A percentile compares a stretch with the other conserved stretches of the same genome.
These are phyloP conservation scores for Hyles vespertilio DNA, from an alignment of 1,140 invertebrate species.

Conservation along the genomic window DNA sequence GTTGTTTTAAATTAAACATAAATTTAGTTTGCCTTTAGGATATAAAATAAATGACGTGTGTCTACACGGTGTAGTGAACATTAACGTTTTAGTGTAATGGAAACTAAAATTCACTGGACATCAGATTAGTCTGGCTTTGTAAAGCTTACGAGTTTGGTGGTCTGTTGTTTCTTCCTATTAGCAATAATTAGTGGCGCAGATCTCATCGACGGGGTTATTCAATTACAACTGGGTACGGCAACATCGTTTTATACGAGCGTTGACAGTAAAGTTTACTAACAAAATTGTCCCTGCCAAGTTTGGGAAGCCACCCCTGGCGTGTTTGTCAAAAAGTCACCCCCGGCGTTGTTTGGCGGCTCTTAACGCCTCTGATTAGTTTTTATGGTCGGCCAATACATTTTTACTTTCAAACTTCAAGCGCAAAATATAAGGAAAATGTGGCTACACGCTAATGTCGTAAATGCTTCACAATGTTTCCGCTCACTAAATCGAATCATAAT, in stretches of 20 bases:
- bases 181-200: slow-evolving; percentile 5
- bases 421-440: slow-evolving; percentile 30
- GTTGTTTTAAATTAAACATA: too few relatives aligned
- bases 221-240: slow-evolving; percentile 32
- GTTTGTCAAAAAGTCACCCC: slow-evolving; percentile 46
- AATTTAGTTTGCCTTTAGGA: too few relatives aligned
- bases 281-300: slow-evolving; percentile 38
- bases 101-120: too few relatives aligned
- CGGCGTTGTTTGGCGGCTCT: slow-evolving; percentile 42
- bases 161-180: too few relatives aligned
- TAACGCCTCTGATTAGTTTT: slow-evolving; percentile 53
- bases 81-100: too few relatives aligned
- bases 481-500: too few relatives aligned
- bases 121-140: too few relatives aligned
- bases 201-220: slow-evolving; percentile 17
- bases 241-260: slow-evolving; percentile 39
- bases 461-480: too few relatives aligned
- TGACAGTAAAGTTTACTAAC: slow-evolving; percentile 40
- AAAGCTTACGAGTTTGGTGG: too few relatives aligned
- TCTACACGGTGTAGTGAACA: too few relatives aligned
- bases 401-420: slow-evolving; percentile 34
- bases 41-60: too few relatives aligned
- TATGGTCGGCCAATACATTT: slow-evolving; percentile 36
- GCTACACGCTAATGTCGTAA: not conserved
- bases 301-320: slow-evolving; percentile 28